Evolutionary conservation across 1,140 invertebrate genomes (phyloP).

Genomic region (Mycetomoellerius zeteki): DNA sequence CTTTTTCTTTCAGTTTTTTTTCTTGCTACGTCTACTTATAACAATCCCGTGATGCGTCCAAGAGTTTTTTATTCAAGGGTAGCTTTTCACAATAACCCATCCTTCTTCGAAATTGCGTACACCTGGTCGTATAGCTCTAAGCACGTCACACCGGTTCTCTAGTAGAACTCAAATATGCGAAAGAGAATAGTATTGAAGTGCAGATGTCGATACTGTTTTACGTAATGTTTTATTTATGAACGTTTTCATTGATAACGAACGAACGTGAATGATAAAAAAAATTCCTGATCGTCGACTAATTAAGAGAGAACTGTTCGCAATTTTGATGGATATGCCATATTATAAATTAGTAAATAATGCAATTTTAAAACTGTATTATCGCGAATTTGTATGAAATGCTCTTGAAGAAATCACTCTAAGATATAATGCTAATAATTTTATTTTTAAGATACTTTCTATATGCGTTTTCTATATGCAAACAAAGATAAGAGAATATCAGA

Average conservation of each 20-base stretch:
- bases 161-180: constrained; percentile 1
- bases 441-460: neutral
- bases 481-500: neutral
- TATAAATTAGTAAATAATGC: neutral
- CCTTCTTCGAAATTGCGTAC: neutral
- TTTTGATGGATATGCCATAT: neutral
- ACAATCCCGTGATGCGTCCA: neutral
- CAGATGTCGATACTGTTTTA: neutral
- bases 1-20: neutral
- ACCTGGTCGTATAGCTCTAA: constrained; percentile 39
- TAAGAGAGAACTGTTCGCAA: neutral
- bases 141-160: neutral
- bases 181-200: neutral
- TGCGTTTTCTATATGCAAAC: neutral
- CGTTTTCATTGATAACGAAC: neutral
- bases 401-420: neutral
- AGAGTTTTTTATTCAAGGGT: neutral
- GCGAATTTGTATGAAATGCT: neutral
- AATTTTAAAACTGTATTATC: constrained; percentile 6
- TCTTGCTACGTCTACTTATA: neutral
- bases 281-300: neutral
- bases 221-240: constrained; percentile 14
- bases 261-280: neutral
- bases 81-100: neutral
- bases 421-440: neutral